A percentile compares a stretch with the other conserved stretches of the same genome.
Evolutionary conservation across 2,888 invertebrate species (phyloP).

Genomic region (Desoria tigrina): DNA sequence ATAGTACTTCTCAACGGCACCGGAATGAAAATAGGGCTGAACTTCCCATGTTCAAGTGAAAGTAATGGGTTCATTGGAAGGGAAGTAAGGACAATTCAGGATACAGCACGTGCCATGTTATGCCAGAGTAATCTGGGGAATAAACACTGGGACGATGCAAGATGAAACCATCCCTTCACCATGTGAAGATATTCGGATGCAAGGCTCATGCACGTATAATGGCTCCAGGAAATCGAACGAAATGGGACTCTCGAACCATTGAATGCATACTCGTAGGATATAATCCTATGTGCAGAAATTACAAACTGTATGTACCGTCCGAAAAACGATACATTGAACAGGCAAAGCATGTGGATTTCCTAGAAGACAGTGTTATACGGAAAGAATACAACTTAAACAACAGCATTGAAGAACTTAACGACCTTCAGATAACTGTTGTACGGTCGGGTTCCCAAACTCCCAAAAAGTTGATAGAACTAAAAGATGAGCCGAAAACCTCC

Average conservation of each 20-base stretch:
- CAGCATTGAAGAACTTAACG: too few relatives aligned
- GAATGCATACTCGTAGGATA: conserved; percentile 38
- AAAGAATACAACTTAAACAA: too few relatives aligned
- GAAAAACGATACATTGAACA: too few relatives aligned
- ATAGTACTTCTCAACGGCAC: conserved; percentile 15
- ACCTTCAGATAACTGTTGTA: too few relatives aligned
- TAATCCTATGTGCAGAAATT: too few relatives aligned
- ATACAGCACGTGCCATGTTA: conserved; percentile 54
- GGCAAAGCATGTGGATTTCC: too few relatives aligned
- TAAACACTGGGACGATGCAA: conserved; percentile 56
- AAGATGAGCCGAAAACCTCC: too few relatives aligned
- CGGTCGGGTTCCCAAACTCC: too few relatives aligned
- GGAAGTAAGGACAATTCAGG: conserved; percentile 29
- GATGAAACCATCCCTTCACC: conserved; percentile 49
- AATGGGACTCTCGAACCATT: not conserved
- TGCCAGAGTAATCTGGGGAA: conserved; percentile 51
- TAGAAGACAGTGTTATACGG: too few relatives aligned
- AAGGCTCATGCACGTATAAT: not conserved
- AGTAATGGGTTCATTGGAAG: conserved; percentile 35
- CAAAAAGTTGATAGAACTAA: too few relatives aligned
- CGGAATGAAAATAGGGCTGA: conserved; percentile 6
- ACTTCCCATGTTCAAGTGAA: conserved; percentile 19
- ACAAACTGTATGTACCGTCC: too few relatives aligned
- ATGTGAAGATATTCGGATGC: conserved; percentile 51
- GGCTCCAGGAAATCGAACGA: too few relatives aligned